Base-by-base conservation (phyloP, 2,113 vertebrate species). In the Coracopsis vasa region DNA sequence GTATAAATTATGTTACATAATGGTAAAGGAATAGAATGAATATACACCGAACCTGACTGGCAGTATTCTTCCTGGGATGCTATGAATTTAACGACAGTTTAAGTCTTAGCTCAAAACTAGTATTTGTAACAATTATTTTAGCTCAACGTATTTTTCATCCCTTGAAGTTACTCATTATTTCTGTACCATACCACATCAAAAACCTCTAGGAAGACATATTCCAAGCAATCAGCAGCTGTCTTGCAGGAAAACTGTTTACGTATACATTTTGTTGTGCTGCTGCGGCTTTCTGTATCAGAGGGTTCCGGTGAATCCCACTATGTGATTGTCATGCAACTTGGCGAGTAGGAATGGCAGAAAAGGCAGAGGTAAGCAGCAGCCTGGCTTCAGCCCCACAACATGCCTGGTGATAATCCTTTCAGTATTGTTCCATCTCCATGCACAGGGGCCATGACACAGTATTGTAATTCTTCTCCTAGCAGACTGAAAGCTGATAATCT, bases 401-500 rank as follows among this genome's bases (percentile, higher is more conserved):
- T 44, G 65, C 47, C 41, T 60, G 35, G 11, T 47, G 56, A 86
- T 86, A 80, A 88, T 65, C 19, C 41, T 45, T 82, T 71, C 47
- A 5, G 0, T 45, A 47, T 17, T 71, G 19, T 67, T 74, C 64
- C 13, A 62, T 21, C 35, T 42, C 47, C 27, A 42, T 2, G 10
- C 69, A 89, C 18, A 72, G 16, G 14, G 28, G 23, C 61, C 33
- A 74, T 17, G 64, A 80, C 41, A 87, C 72, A 84, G 25, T 47
- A 89, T 37, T 71, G 31, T 71, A 95, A 88, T 89, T 39, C 11
- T 81, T 31, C 58, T 91, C 37, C 56, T 78, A 51, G 48, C 62
- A 84, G 29, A 79, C 42, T 39, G 50, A 86, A 94, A 95, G 56
- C 67, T 81, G 39, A 81, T 94, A 94, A 96, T 91, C 89, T 74